phyloP scores from a whole-genome alignment of 2,888 invertebrate genomes.

The Embidobia sp. region DNA sequence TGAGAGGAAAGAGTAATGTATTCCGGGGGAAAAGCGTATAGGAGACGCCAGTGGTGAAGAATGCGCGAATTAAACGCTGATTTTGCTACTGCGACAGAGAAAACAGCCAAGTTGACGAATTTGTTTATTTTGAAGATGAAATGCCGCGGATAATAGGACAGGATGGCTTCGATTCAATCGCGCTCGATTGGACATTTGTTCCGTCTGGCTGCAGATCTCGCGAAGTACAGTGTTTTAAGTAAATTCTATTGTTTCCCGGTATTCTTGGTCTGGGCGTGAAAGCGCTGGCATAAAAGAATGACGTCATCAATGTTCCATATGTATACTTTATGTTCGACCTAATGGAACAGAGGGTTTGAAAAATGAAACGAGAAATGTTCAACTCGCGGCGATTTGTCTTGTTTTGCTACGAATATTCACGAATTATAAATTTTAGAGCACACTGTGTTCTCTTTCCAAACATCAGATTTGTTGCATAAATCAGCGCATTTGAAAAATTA shows the following conservation, averaged over 20 bases:
- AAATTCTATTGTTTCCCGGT: conserved; percentile 41
- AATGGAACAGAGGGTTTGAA: conserved; percentile 30
- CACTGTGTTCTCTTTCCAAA: too few species aligned
- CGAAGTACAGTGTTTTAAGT: conserved; percentile 41
- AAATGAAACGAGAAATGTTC: conserved; percentile 35
- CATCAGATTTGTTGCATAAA: too few species aligned
- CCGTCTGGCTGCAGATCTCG: conserved; percentile 8
- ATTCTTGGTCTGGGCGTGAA: conserved; percentile 18
- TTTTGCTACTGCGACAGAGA: conserved; percentile 43
- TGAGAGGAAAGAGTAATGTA: conserved; percentile 48
- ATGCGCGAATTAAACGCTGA: conserved; percentile 61
- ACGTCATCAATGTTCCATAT: conserved; percentile 45
- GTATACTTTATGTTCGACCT: conserved; percentile 18
- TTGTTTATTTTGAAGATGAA: conserved; percentile 59
- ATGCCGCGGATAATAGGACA: conserved; percentile 37
- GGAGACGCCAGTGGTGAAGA: conserved; percentile 48
- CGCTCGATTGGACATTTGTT: conserved; percentile 56
- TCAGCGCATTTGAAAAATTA: too few species aligned
- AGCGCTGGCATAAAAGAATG: conserved; percentile 22
- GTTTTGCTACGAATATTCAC: conserved; percentile 17
- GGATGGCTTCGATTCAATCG: conserved; percentile 48
- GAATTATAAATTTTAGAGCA: too few species aligned
- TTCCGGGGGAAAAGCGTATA: conserved; percentile 51
- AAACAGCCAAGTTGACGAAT: conserved; percentile 51
- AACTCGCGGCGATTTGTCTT: conserved; percentile 8